Base-by-base conservation (phyloP, 2,888 invertebrate species). In the Hofmannophila pseudospretella region DNA sequence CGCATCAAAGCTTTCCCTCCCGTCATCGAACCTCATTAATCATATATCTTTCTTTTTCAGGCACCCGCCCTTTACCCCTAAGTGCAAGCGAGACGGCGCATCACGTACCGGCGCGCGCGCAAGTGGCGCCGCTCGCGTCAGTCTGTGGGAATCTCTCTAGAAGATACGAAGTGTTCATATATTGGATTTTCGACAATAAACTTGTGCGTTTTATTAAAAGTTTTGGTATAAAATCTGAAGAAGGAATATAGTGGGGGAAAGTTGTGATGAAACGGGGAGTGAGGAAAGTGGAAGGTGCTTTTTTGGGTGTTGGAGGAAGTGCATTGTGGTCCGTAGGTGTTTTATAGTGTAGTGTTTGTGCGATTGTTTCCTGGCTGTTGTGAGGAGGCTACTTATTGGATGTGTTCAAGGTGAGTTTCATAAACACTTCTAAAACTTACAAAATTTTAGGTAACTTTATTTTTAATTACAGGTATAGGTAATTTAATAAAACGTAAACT, bases 81-180 rank as follows among this genome's bases (percentile, higher is more conserved):
- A 23, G 50, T 28, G 44, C 11, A 42, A 51, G 31, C 4, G 43
- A 26, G 52, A 48, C 32, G 23, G 35, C 7, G 30, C 12, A 8
- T 10, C 30, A 30, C 25, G 23, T 20, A 30, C 28, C 48, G 40
- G 46, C 51, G 50, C 52, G 41, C 36, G 32, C 32, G 38, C 34
- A 34, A 10, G 49, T 54, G 49, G 59, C 58, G 58, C 59, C 59
- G 48, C 59, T 42, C 42, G 65, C 65, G 67, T 61, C 64, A 76
- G 73, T 75, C 44, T 39, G 16, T 40, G 48, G 32, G 41, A 61
- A 68, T 47, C 64, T 45, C 39, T 49, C 30, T 25, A 9, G 37
- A 23, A 39, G 32, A 41, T 26, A 31, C 26, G 22, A 11, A 12
- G 23, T 32, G 19, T 27, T 25, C 4, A 13, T 26, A 26, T 35